phyloP scores from a whole-genome alignment of 2,797 vertebrate genomes.

The Microctenopoma stevenorrisi region DNA sequence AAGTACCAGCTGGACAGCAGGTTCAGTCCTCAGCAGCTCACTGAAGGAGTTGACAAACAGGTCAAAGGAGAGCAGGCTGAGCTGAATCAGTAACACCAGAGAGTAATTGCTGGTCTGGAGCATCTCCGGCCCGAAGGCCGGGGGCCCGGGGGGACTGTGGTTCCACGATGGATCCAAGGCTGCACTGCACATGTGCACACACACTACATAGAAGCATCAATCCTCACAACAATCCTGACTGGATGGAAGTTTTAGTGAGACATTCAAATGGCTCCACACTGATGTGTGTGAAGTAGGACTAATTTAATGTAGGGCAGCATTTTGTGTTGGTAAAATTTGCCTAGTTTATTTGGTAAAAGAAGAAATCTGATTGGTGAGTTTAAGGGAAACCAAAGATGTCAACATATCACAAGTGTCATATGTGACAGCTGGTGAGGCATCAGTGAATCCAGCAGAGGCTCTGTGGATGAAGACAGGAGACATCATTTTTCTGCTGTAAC shows the following conservation, averaged over 20 bases:
- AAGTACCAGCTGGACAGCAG: constrained; percentile 90
- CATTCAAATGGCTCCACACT: constrained; percentile 12
- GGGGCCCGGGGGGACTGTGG: constrained; percentile 68
- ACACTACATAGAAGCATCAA: constrained; percentile 67
- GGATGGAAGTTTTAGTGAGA: neutral
- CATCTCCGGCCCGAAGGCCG: constrained; percentile 80
- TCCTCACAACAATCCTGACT: constrained; percentile 3
- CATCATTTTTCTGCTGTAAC: too few relatives aligned
- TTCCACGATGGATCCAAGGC: constrained; percentile 80
- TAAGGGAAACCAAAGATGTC: constrained; percentile 22
- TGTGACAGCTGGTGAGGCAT: constrained; percentile 13
- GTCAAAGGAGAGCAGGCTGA: constrained; percentile 90
- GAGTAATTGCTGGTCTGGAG: constrained; percentile 93
- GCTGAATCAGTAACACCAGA: constrained; percentile 92
- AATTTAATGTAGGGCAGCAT: constrained; percentile 23
- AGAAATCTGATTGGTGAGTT: constrained; percentile 18
- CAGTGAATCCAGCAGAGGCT: constrained; percentile 25
- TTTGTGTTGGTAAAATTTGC: constrained; percentile 12
- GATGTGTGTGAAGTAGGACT: neutral
- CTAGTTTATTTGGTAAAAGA: constrained; percentile 21
- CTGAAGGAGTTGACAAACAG: constrained; percentile 95
- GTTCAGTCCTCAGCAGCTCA: constrained; percentile 87
- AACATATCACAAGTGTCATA: constrained; percentile 39
- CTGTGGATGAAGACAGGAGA: constrained; percentile 44
- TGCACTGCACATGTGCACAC: constrained; percentile 58